phyloP scores from a whole-genome alignment of 1,140 invertebrate genomes.

The Andricus grossulariae region DNA sequence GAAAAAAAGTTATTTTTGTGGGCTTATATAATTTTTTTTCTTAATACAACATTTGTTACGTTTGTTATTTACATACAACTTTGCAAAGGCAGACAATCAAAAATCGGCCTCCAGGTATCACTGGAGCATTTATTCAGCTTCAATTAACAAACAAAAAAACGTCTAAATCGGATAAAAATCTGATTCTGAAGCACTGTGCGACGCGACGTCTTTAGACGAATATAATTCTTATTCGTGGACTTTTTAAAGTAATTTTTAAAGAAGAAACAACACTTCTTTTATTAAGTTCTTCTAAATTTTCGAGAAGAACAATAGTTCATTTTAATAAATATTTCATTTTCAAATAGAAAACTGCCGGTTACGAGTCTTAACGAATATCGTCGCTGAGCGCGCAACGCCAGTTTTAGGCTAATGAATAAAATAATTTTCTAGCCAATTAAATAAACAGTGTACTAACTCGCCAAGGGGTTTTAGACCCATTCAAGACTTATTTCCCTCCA shows the following conservation, averaged over 20 bases:
- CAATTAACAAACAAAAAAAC: too few relatives aligned
- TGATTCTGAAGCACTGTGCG: too few relatives aligned
- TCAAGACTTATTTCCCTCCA: constrained; percentile 12
- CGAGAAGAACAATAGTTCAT: neutral
- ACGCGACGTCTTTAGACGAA: neutral
- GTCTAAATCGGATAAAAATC: too few relatives aligned
- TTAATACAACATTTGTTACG: too few relatives aligned
- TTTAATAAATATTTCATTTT: neutral
- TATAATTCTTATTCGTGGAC: neutral
- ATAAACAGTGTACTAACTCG: constrained; percentile 3
- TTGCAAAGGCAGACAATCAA: too few relatives aligned
- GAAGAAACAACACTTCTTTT: neutral
- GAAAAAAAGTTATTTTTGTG: too few relatives aligned
- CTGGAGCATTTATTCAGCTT: too few relatives aligned
- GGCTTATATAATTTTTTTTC: too few relatives aligned
- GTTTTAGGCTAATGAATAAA: neutral
- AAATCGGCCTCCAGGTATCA: too few relatives aligned
- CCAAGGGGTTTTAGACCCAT: constrained; percentile 9
- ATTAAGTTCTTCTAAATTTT: neutral
- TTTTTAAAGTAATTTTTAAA: too few relatives aligned
- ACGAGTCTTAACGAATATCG: neutral
- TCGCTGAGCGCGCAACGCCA: neutral
- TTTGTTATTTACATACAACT: too few relatives aligned
- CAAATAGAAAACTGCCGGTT: constrained; percentile 18
- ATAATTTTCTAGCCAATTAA: neutral